Evolutionary conservation across 2,888 invertebrate genomes (phyloP).

Genomic region (Zaprionus bogoriensis): DNA sequence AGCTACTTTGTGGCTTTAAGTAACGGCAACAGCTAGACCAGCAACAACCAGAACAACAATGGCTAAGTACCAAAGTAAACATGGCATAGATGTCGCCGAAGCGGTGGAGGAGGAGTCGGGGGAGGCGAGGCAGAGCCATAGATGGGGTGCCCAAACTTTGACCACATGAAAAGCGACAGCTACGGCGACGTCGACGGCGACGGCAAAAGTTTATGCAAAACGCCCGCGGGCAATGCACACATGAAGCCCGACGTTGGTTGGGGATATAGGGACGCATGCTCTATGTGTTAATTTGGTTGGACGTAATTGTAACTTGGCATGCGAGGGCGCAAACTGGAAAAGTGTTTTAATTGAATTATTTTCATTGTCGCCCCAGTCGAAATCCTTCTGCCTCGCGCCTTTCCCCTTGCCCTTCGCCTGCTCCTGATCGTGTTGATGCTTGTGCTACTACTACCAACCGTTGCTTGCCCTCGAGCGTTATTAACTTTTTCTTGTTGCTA

Average conservation of each 20-base stretch:
- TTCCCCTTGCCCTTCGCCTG: background rate
- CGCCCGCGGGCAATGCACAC: conserved; percentile 62
- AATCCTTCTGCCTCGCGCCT: conserved; percentile 21
- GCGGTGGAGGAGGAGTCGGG: conserved; percentile 5
- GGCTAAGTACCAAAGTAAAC: conserved; percentile 75
- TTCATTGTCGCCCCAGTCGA: conserved; percentile 72
- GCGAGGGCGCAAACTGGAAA: conserved; percentile 73
- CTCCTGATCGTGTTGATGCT: too few species aligned
- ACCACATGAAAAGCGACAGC: conserved; percentile 60
- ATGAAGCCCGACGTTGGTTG: conserved; percentile 5
- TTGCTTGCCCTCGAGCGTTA: conserved; percentile 49
- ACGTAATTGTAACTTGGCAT: conserved; percentile 81
- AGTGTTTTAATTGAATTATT: conserved; percentile 83
- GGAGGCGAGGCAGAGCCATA: too few species aligned
- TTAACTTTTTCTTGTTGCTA: conserved; percentile 66
- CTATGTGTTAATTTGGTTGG: conserved; percentile 77
- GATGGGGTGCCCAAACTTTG: conserved; percentile 53
- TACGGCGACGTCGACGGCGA: conserved; percentile 24
- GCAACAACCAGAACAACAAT: conserved; percentile 40
- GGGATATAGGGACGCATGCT: conserved; percentile 9
- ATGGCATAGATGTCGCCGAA: conserved; percentile 71
- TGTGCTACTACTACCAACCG: conserved; percentile 32
- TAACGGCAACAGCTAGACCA: conserved; percentile 36
- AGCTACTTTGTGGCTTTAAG: conserved; percentile 81
- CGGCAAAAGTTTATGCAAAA: conserved; percentile 62